These are phyloP conservation scores for Diachasma alloeum DNA, from an alignment of 1,140 invertebrate species.

Conservation along the genomic window DNA sequence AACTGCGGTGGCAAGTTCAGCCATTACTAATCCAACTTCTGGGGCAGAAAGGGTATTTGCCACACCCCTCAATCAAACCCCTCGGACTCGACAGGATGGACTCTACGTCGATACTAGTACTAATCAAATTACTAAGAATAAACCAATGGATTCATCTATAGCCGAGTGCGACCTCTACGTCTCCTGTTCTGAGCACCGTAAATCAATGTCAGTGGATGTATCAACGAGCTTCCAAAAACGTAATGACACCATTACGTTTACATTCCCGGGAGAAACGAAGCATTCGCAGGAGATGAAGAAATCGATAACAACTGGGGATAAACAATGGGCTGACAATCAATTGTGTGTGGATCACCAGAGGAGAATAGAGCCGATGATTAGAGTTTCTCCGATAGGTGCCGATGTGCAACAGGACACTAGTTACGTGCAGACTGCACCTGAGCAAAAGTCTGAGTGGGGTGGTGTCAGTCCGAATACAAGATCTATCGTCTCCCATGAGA, in stretches of 20 bases:
- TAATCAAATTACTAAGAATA: slow-evolving; percentile 45
- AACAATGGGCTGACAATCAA: slow-evolving; percentile 50
- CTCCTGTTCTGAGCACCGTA: slow-evolving; percentile 54
- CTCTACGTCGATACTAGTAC: slow-evolving; percentile 57
- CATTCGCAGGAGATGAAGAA: slow-evolving; percentile 43
- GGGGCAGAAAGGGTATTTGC: slow-evolving; percentile 43
- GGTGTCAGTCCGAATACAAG: slow-evolving; percentile 58
- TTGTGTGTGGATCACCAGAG: slow-evolving; percentile 50
- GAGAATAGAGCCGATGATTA: slow-evolving; percentile 47
- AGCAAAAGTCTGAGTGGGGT: slow-evolving; percentile 56
- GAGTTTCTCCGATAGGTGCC: slow-evolving; percentile 57
- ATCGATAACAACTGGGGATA: slow-evolving; percentile 41
- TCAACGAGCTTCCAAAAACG: slow-evolving; percentile 51
- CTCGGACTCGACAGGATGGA: slow-evolving; percentile 60
- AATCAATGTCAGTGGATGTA: slow-evolving; percentile 56
- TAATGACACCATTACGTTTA: slow-evolving; percentile 58
- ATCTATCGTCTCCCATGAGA: slow-evolving; percentile 49
- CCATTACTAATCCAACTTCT: slow-evolving; percentile 25
- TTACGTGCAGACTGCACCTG: slow-evolving; percentile 39
- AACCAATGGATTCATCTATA: slow-evolving; percentile 39
- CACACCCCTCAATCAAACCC: slow-evolving; percentile 54
- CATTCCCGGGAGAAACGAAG: slow-evolving; percentile 54
- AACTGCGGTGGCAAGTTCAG: slow-evolving; percentile 35
- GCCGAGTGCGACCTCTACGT: slow-evolving; percentile 52
- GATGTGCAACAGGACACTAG: slow-evolving; percentile 53